Evolutionary conservation across 2,797 vertebrate genomes (phyloP).

Genomic region (Sebastes trivittatus): DNA sequence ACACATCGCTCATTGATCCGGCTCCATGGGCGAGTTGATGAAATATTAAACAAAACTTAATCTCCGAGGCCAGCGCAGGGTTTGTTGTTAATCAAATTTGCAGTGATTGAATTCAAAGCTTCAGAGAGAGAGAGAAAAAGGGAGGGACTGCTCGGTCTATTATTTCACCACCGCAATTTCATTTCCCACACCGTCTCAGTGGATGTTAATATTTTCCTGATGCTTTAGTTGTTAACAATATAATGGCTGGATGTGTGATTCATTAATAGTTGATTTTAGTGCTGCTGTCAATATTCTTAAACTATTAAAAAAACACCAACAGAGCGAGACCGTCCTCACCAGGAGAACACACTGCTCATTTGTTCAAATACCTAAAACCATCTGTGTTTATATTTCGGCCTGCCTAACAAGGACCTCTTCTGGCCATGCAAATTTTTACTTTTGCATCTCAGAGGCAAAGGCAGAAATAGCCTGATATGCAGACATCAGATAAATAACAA

Average conservation of each 20-base stretch:
- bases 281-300: background rate
- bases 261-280: background rate
- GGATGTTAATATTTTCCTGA: slow-evolving; percentile 14
- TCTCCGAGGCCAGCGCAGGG: slow-evolving; percentile 40
- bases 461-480: too few relatives aligned
- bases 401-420: background rate
- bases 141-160: background rate
- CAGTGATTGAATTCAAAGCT: slow-evolving; percentile 46
- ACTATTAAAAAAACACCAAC: background rate
- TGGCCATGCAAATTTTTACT: background rate
- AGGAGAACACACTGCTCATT: background rate
- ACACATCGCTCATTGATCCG: slow-evolving; percentile 48
- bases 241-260: background rate
- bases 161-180: slow-evolving; percentile 22
- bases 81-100: slow-evolving; percentile 59
- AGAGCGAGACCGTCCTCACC: background rate
- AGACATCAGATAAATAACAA: too few relatives aligned
- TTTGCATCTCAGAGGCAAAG: background rate
- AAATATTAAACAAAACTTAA: slow-evolving; percentile 66
- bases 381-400: background rate
- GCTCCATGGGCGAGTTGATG: slow-evolving; percentile 37
- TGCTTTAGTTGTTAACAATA: background rate
- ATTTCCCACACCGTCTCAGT: slow-evolving; percentile 29
- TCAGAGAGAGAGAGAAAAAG: slow-evolving; percentile 7
- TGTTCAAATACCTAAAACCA: background rate